Percentiles rank a stretch among this genome's conserved stretches.
phyloP scores from a whole-genome alignment of 2,888 invertebrate genomes.

The Lasioglossum figueresi region DNA sequence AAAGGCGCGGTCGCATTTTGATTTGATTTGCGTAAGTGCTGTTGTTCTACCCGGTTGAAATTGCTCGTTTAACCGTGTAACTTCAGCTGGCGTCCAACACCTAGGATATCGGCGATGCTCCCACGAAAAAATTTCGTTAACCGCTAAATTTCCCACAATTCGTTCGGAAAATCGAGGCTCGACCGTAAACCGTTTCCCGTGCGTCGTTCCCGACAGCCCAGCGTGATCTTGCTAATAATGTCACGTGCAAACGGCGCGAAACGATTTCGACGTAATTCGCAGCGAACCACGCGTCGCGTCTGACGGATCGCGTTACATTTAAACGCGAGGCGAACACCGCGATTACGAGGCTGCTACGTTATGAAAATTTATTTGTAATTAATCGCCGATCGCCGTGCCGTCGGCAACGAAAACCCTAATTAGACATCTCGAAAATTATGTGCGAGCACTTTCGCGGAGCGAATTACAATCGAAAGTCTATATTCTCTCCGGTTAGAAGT shows the following conservation, averaged over 20 bases:
- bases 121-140: neutral
- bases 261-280: constrained; percentile 7
- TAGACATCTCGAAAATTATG: neutral
- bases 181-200: no score
- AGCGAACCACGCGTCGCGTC: constrained; percentile 14
- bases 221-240: neutral
- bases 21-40: constrained; percentile 76
- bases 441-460: neutral
- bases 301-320: constrained; percentile 11
- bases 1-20: constrained; percentile 60
- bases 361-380: neutral
- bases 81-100: neutral
- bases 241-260: constrained; percentile 19
- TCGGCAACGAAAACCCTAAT: neutral
- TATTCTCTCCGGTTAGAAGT: neutral
- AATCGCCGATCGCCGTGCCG: neutral
- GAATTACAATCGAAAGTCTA: neutral
- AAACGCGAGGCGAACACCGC: neutral
- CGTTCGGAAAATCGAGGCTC: neutral
- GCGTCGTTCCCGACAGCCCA: neutral
- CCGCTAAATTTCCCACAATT: neutral
- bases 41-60: constrained; percentile 49
- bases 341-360: neutral
- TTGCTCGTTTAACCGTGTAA: constrained; percentile 20
- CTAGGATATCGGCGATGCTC: no score